Evolutionary conservation across 2,888 invertebrate genomes (phyloP), one percentile per base, ranked within the genome.

Genomic region (Spisula subtruncata): DNA sequence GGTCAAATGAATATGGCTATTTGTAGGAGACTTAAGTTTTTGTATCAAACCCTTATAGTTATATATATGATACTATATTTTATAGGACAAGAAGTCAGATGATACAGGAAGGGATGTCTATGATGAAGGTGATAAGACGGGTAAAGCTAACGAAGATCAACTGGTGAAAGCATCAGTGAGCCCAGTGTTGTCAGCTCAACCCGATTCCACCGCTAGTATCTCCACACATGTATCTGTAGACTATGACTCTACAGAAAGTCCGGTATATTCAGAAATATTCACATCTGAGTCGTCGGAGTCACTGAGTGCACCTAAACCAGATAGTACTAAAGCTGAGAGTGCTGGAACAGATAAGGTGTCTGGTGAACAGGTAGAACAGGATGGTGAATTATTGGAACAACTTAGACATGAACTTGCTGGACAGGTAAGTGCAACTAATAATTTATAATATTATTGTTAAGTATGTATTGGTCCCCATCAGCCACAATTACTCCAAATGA

Each of bases 321-420:
- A 81, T 10, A 66, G n/a, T 5, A 54, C 79, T 54, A 46, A 32
- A 51, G 4, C 29, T 35, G 86, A 80, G 29, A 56, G 75, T 41
- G 48, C 29, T 20, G 80, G 29, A 79, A 48, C 80, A n/a, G 86
- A 81, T 32, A 46, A 81, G 29, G 35, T 60, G 60, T 20, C 85
- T 48, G 46, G 25, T 51, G 85, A 35, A 12, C 54, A 54, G 8
- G 10, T 8, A 25, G 29, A 71, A 18, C 32, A 0, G 60, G 87
- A 90, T n/a, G 88, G 85, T 87, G 85, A 82, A 12, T 1, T 88
- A 14, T 66, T 90, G 10, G 25, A 88, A 71, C 85, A 92, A 46
- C 84, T 92, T n/a, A 85, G 87, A 82, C 56, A 89, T 66, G 90
- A 92, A 80, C 84, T 92, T n/a, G 89, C 75, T 46, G 85, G 83